Percentiles rank a stretch among this genome's conserved stretches.
phyloP scores from a whole-genome alignment of 2,797 vertebrate species.

The Mormyrops attenuatus region DNA sequence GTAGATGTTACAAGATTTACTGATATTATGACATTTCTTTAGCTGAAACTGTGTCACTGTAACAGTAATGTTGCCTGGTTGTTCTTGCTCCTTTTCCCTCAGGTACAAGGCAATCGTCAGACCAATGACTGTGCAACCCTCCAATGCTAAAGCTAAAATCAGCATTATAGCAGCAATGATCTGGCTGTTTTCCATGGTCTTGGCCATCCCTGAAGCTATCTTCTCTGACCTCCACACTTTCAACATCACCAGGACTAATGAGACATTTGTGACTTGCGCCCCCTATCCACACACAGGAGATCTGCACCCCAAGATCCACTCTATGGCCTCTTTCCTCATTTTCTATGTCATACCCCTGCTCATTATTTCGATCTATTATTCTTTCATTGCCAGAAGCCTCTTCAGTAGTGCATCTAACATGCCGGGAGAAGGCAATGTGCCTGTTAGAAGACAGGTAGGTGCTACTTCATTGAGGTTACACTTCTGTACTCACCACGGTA shows the following conservation, averaged over 20 bases:
- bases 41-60: background rate
- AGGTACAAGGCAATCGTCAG: slow-evolving; percentile 94
- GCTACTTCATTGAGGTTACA: background rate
- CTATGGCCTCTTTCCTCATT: slow-evolving; percentile 86
- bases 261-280: slow-evolving; percentile 83
- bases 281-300: slow-evolving; percentile 83
- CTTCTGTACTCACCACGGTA: background rate
- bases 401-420: slow-evolving; percentile 79
- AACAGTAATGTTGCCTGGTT: background rate
- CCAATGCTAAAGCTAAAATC: slow-evolving; percentile 73
- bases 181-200: slow-evolving; percentile 83
- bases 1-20: background rate
- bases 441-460: slow-evolving; percentile 78
- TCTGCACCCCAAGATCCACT: slow-evolving; percentile 90
- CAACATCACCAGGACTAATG: slow-evolving; percentile 72
- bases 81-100: slow-evolving; percentile 26
- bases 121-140: slow-evolving; percentile 83
- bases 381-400: slow-evolving; percentile 86
- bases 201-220: slow-evolving; percentile 87
- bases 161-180: slow-evolving; percentile 77
- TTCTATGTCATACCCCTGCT: slow-evolving; percentile 86
- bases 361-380: slow-evolving; percentile 90
- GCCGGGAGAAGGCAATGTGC: slow-evolving; percentile 80
- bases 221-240: slow-evolving; percentile 91
- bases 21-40: background rate